A percentile compares a stretch with the other conserved stretches of the same genome.
Evolutionary conservation across 1,140 invertebrate species (phyloP).

Genomic region (Drosophila oshimai): DNA sequence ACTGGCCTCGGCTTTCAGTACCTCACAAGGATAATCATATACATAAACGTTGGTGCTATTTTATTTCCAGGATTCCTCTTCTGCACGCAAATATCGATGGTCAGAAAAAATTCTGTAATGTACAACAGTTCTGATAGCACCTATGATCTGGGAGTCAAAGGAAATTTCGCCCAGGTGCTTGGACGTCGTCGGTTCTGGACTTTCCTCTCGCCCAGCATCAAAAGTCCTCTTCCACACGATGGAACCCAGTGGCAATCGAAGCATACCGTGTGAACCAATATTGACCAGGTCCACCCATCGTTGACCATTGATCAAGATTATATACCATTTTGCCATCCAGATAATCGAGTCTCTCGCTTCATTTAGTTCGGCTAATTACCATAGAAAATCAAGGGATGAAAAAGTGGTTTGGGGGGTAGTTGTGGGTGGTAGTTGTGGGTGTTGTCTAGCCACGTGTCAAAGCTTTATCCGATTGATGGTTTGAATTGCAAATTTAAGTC

Average conservation of each 20-base stretch:
- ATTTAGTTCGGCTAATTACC: slow-evolving; percentile 67
- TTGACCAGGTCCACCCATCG: neutral
- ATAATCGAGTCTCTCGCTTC: slow-evolving; percentile 59
- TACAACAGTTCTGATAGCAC: slow-evolving; percentile 42
- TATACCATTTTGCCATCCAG: slow-evolving; percentile 15
- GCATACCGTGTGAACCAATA: neutral
- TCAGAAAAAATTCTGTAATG: slow-evolving; percentile 8
- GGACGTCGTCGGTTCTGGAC: slow-evolving; percentile 89
- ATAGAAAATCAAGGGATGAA: neutral
- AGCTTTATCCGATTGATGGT: slow-evolving; percentile 10
- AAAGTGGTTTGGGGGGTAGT: neutral
- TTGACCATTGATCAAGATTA: neutral
- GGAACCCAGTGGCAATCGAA: slow-evolving; percentile 83
- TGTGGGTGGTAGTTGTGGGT: neutral
- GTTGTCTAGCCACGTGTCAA: slow-evolving; percentile 18
- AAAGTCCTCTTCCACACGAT: slow-evolving; percentile 89
- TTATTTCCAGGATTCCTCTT: neutral
- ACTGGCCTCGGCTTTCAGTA: neutral
- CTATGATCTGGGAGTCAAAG: slow-evolving; percentile 88
- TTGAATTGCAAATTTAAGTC: neutral
- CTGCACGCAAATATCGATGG: neutral
- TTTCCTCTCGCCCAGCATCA: slow-evolving; percentile 89
- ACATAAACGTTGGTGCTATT: slow-evolving; percentile 5
- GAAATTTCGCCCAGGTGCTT: slow-evolving; percentile 88
- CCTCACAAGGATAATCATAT: neutral